Conservation (phyloP, 2,797 vertebrate species). For the Crocidura indochinensis region DNA sequence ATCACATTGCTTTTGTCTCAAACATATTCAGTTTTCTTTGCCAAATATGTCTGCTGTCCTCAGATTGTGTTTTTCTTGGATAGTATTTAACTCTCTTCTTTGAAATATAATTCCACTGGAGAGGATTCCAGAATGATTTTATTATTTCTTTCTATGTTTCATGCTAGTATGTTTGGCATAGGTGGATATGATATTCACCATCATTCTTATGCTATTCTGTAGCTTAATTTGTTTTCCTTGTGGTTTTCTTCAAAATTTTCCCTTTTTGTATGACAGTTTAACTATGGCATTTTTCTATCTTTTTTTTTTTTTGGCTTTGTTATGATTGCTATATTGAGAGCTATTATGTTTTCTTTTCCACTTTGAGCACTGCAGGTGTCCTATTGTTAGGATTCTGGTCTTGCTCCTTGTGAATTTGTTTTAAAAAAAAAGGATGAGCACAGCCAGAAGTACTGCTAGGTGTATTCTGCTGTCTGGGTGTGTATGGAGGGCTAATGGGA, state of each 20-base stretch:
- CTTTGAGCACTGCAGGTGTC: neutral
- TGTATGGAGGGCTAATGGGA: neutral
- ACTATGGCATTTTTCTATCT: neutral
- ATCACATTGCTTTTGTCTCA: too few relatives aligned
- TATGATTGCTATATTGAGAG: neutral
- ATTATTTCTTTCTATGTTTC: neutral
- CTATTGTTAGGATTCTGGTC: too few relatives aligned
- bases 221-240: neutral
- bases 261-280: neutral
- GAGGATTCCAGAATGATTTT: neutral
- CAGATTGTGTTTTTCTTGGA: neutral
- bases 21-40: too few relatives aligned
- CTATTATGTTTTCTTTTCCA: neutral
- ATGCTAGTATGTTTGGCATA: neutral
- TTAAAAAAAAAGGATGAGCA: neutral
- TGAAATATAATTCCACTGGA: neutral
- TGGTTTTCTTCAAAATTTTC: neutral
- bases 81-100: neutral
- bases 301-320: neutral
- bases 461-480: fast-evolving
- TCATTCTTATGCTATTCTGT: neutral
- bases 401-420: too few relatives aligned
- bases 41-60: too few relatives aligned
- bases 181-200: neutral
- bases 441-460: too few relatives aligned